Evolutionary conservation across 2,113 vertebrate genomes (phyloP).

Genomic region (Apistogramma diplotaenia): DNA sequence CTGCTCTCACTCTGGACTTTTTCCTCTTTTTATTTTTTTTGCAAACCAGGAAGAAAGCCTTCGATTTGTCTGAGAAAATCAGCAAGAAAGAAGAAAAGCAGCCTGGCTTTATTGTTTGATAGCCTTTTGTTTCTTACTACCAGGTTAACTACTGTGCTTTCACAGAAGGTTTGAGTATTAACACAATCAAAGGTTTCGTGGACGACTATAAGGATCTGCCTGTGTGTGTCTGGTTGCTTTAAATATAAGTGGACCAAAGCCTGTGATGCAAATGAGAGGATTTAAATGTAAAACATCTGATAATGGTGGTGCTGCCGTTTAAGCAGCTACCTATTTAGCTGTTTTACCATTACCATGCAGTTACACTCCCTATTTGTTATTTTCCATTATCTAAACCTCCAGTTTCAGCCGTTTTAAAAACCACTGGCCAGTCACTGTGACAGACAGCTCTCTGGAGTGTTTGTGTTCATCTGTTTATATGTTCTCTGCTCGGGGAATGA

Average conservation of each 20-base stretch:
- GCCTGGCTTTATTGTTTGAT: background rate
- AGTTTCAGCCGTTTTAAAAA: background rate
- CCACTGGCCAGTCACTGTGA: background rate
- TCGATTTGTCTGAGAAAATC: background rate
- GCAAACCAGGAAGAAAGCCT: background rate
- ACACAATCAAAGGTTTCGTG: background rate
- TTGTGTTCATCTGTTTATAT: background rate
- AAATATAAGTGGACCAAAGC: background rate
- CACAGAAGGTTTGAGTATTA: background rate
- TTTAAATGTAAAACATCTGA: background rate
- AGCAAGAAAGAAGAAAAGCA: slow-evolving; percentile 6
- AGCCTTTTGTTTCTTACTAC: background rate
- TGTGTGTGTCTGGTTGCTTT: background rate
- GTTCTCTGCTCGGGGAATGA: background rate
- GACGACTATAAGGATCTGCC: background rate
- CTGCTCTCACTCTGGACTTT: slow-evolving; percentile 1
- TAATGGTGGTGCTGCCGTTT: background rate
- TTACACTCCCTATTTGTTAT: background rate
- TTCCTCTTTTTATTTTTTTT: no score
- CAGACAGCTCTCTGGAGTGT: background rate
- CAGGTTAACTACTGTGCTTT: background rate
- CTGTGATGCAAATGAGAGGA: slow-evolving; percentile 22
- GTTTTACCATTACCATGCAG: background rate
- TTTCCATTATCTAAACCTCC: background rate
- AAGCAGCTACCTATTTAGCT: background rate